phyloP scores from a whole-genome alignment of 2,888 invertebrate genomes.

The Orthosia cruda region DNA sequence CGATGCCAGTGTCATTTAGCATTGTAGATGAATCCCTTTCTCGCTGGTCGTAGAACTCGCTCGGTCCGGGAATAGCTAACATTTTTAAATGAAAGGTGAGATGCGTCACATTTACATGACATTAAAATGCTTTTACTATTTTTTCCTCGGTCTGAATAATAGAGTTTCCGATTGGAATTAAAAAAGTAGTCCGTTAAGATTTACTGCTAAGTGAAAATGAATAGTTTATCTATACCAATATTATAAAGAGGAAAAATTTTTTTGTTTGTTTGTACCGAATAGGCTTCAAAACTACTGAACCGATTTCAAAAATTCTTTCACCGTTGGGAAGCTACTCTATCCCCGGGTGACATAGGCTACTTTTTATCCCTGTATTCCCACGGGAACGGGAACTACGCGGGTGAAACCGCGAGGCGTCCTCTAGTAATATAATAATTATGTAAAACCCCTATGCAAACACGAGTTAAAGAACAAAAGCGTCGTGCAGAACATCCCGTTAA shows the following conservation, averaged over 20 bases:
- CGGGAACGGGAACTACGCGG: no score
- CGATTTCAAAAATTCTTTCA: no score
- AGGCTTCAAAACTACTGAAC: no score
- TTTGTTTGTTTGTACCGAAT: no score
- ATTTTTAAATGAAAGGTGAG: constrained; percentile 62
- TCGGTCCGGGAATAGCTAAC: constrained; percentile 56
- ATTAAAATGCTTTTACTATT: constrained; percentile 51
- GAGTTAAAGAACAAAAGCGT: constrained; percentile 6
- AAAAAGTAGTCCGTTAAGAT: background rate
- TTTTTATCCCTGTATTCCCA: no score
- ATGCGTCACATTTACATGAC: constrained; percentile 33
- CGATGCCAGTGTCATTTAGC: constrained; percentile 73
- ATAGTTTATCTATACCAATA: background rate
- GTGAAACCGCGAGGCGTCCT: no score
- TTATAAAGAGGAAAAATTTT: no score
- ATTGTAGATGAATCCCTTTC: constrained; percentile 73
- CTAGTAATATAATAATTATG: constrained; percentile 11
- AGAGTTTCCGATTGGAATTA: constrained; percentile 4
- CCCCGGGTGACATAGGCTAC: no score
- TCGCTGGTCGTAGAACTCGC: constrained; percentile 29
- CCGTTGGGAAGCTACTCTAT: no score
- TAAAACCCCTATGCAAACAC: constrained; percentile 1
- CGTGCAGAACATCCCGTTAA: constrained; percentile 43
- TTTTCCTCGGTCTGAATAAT: constrained; percentile 28
- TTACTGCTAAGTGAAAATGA: background rate